Evolutionary conservation across 2,797 vertebrate genomes (phyloP).

Genomic region (Malurus splendens): DNA sequence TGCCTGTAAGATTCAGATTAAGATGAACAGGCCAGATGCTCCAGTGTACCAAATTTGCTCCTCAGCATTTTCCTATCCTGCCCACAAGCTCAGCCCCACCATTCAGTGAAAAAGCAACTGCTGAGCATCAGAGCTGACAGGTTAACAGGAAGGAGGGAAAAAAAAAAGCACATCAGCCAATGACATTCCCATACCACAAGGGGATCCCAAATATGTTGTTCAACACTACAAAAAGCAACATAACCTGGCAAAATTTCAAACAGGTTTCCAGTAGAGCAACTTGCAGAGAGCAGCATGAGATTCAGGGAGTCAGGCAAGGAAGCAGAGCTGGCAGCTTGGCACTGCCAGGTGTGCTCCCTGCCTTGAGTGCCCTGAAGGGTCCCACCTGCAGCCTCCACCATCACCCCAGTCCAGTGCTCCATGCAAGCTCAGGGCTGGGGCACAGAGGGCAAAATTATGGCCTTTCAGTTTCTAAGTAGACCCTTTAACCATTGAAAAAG

Average conservation of each 20-base stretch:
- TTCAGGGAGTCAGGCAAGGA: background rate
- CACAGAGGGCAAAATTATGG: accelerated
- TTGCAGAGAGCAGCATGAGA: background rate
- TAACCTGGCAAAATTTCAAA: background rate
- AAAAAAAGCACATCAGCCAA: background rate
- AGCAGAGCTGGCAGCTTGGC: background rate
- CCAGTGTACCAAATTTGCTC: background rate
- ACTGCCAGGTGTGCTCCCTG: background rate
- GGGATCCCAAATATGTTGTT: background rate
- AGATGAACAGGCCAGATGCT: slow-evolving; percentile 34
- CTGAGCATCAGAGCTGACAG: background rate
- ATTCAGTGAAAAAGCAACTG: background rate
- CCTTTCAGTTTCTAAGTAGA: background rate
- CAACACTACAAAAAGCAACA: background rate
- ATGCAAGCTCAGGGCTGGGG: background rate
- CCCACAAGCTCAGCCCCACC: background rate
- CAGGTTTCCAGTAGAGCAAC: background rate
- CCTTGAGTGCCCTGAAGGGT: background rate
- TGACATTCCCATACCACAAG: background rate
- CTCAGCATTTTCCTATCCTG: background rate
- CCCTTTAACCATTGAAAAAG: background rate
- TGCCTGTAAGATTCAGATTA: background rate
- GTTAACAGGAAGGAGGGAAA: background rate
- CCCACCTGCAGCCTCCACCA: background rate
- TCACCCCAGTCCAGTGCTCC: background rate